Conservation (phyloP, 2,797 vertebrate species). For the Helicolenus hilgendorfi region DNA sequence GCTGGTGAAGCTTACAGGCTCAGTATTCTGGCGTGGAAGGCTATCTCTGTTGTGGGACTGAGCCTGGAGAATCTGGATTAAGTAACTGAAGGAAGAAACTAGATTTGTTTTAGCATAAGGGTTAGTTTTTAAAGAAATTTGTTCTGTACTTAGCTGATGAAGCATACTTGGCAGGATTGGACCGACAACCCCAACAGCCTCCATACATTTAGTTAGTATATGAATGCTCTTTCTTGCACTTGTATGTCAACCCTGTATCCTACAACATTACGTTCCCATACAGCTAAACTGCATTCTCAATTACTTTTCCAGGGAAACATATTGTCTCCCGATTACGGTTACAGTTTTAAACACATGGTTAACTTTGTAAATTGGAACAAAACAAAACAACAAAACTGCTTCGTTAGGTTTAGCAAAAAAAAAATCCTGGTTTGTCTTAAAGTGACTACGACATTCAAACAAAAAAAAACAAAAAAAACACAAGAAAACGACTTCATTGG, state of each 20-base stretch:
- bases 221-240: neutral
- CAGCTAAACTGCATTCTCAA: too few species aligned
- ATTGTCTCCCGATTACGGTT: too few species aligned
- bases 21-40: neutral
- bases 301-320: fast-evolving
- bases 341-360: too few species aligned
- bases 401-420: too few species aligned
- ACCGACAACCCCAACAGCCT: neutral
- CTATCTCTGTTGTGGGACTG: neutral
- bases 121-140: too few species aligned
- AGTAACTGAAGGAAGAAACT: neutral
- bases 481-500: too few species aligned
- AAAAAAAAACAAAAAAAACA: too few species aligned
- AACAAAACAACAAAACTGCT: too few species aligned
- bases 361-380: too few species aligned
- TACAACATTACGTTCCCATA: fast-evolving
- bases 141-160: neutral
- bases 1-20: neutral
- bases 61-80: neutral
- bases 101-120: too few species aligned
- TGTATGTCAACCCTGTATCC: neutral
- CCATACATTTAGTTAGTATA: neutral
- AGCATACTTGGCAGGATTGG: neutral
- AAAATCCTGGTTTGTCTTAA: too few species aligned
- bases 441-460: too few species aligned